These are phyloP conservation scores for Amblyopsis hoosieri DNA, from an alignment of 2,797 vertebrate species.

Conservation along the genomic window DNA sequence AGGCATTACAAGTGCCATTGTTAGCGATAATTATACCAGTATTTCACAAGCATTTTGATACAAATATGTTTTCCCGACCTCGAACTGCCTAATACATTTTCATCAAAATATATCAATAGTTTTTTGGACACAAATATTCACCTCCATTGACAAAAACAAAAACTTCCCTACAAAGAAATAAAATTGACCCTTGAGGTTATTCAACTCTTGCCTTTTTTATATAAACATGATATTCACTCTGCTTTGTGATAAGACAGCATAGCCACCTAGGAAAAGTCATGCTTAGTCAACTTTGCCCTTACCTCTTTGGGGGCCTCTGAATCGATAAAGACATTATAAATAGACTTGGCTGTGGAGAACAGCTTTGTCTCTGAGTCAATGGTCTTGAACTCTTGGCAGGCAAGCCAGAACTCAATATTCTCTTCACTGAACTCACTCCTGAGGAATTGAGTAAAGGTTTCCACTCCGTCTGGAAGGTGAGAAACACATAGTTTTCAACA, in stretches of 20 bases:
- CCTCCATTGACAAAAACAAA: conserved; percentile 22
- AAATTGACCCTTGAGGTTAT: not conserved
- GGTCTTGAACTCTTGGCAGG: conserved; percentile 93
- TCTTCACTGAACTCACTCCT: conserved; percentile 96
- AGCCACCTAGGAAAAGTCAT: not conserved
- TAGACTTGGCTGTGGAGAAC: conserved; percentile 85
- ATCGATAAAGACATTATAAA: conserved; percentile 88
- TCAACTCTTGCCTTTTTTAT: conserved; percentile 7
- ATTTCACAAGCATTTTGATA: conserved; percentile 19
- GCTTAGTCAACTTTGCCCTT: conserved; percentile 47
- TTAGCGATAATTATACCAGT: conserved; percentile 38
- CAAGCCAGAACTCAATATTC: conserved; percentile 97
- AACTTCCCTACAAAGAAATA: conserved; percentile 15
- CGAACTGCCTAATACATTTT: not conserved
- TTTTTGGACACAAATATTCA: no score
- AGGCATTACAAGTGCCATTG: conserved; percentile 11
- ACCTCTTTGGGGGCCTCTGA: conserved; percentile 93
- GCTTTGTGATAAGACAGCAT: conserved; percentile 10
- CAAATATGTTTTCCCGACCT: not conserved
- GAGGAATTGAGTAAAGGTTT: conserved; percentile 88
- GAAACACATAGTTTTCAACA: conserved; percentile 11
- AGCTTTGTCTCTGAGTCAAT: conserved; percentile 81
- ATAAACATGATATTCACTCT: not conserved
- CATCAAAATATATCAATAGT: no score
- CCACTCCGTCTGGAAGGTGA: conserved; percentile 80